A percentile compares a stretch with the other conserved stretches of the same genome.
phyloP scores from a whole-genome alignment of 2,797 vertebrate species.

The Numenius phaeopus region DNA sequence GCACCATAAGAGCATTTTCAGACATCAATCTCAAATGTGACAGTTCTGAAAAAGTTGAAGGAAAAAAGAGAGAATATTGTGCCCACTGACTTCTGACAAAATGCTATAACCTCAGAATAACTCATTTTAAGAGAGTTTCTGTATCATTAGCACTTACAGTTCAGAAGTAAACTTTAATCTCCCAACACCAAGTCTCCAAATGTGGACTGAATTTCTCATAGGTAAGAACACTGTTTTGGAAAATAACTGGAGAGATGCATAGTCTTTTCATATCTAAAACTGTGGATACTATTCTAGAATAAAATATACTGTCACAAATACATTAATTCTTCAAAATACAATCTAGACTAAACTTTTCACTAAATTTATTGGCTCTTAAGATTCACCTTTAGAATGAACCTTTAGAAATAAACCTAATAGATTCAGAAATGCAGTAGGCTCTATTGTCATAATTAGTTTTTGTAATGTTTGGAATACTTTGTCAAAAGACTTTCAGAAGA shows the following conservation, averaged over 20 bases:
- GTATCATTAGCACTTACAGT: not conserved
- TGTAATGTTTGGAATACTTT: not conserved
- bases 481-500: not conserved
- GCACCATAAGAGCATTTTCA: constrained; percentile 6
- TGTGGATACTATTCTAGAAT: not conserved
- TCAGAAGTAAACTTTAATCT: not conserved
- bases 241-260: not conserved
- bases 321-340: not conserved
- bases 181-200: not conserved
- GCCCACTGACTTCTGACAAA: not conserved
- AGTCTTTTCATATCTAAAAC: not conserved
- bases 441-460: not conserved
- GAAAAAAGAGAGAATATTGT: not conserved
- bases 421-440: not conserved
- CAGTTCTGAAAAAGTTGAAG: not conserved
- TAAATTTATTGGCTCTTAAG: not conserved
- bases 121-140: not conserved
- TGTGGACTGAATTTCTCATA: not conserved
- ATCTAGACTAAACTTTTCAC: not conserved
- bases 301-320: not conserved
- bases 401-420: not conserved
- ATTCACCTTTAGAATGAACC: not conserved
- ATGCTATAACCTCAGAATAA: not conserved
- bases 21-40: not conserved
- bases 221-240: not conserved